Evolutionary conservation across 1,140 invertebrate genomes (phyloP).

Genomic region (Mya arenaria): DNA sequence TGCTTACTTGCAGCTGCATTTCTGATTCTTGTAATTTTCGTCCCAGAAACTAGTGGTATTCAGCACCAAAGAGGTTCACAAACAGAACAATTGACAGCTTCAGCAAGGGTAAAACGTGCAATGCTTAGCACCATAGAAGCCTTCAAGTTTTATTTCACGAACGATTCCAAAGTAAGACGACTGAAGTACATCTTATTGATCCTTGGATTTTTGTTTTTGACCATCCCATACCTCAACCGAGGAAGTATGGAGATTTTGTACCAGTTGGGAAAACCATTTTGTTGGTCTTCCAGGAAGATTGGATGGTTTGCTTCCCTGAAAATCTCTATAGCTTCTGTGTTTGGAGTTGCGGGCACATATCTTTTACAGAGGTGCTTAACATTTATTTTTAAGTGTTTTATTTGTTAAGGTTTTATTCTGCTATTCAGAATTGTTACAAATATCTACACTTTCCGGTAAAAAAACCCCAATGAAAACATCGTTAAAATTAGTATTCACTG

Average conservation of each 20-base stretch:
- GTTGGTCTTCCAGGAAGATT: conserved; percentile 37
- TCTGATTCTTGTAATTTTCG: conserved; percentile 5
- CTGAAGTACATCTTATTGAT: conserved; percentile 37
- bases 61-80: background rate
- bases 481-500: no score
- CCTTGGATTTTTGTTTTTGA: conserved; percentile 9
- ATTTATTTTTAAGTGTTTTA: no score
- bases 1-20: background rate
- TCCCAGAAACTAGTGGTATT: conserved; percentile 19
- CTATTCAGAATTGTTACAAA: no score
- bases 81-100: no score
- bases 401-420: no score
- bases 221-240: background rate
- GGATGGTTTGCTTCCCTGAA: conserved; percentile 31
- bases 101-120: background rate
- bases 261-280: conserved; percentile 44
- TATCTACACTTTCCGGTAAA: no score
- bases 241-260: conserved; percentile 24
- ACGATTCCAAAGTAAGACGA: conserved; percentile 2
- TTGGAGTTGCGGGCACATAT: background rate
- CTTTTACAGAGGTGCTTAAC: conserved; percentile 1
- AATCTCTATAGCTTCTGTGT: background rate
- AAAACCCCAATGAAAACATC: no score
- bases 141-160: conserved; percentile 24
- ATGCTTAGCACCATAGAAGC: background rate